Evolutionary conservation across 2,888 invertebrate genomes (phyloP), one percentile per base, ranked within the genome.

Genomic region (Agrochola circellaris): DNA sequence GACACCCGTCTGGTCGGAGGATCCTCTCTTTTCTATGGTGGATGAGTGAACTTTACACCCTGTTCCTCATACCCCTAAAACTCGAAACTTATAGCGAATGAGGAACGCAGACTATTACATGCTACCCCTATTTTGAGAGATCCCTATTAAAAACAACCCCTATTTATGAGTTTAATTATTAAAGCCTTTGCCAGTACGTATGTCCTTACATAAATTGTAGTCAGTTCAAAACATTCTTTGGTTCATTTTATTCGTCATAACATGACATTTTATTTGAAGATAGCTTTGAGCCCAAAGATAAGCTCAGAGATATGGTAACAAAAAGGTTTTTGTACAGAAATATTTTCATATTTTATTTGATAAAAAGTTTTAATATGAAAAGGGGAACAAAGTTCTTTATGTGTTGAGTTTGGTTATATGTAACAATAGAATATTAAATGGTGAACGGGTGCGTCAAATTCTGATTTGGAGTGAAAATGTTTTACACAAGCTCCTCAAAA

Each of bases 281-380:
- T 48, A 48, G 2, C 8, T 13, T 61, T 51, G 15, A 20, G 3
- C 9, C 30, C 15, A 61, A 9, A 54, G 15, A 79, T 66, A 48
- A 17, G 13, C 9, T 17, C 0, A 56, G 70, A 79, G 45, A 76
- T 69, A 79, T 7, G 34, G 9, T 13, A 26, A 15, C 20, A 42
- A 76, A 58, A 58, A 5, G 38, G 9, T 38, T 48, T 51, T 45
- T 58, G 5, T 20, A 48, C 26, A 20, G 1, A 48, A 42, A n/a
- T 42, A 30, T 30, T 17, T 42, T 45, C 3, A 60, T 51, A 60
- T 81, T 73, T 61, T 54, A 60, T 61, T 54, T 34, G 23, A 61
- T 77, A 23, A 51, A 26, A 71, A 51, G 42, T 72, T 77, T 72
- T 26, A 73, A 60, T n/a, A 20, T 15, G 8, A 72, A 79, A 80